Base-by-base conservation (phyloP, 2,888 invertebrate genomes). In the Parascotia fuliginaria region DNA sequence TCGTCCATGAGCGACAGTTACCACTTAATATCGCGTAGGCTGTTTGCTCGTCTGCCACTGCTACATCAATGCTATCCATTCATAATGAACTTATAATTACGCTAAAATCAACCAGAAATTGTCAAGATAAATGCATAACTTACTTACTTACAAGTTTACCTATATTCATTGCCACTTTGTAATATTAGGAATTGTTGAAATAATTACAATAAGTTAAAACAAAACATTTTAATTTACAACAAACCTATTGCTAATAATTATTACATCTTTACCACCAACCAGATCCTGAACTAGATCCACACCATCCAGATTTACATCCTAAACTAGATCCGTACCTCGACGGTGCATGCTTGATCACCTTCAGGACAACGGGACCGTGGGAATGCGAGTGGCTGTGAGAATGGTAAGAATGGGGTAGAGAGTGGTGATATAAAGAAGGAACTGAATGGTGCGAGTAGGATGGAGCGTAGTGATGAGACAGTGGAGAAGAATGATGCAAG, bases 211-310 rank as follows among this genome's bases (percentile, higher is more conserved):
- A n/a, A n/a, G n/a, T n/a, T n/a, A n/a, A n/a, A n/a, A n/a, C n/a
- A n/a, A n/a, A n/a, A n/a, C 0, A 27, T 1, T 29, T 11, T 6
- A 13, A 31, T 31, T 31, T 31, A 31, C 31, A 31, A 13, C 6
- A 9, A 0, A 15, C 36, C 22, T 47, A 22, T 36, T 13, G 1
- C 41, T 14, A 5, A 14, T 13, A 31, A 31, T 11, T 12, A 16
- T 12, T n/a, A 5, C 9, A 22, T 32, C 15, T 7, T 44, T 39
- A 59, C 61, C 63, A 67, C 67, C 67, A 67, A 11, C 62, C 65
- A 12, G 65, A 56, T 24, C 24, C 24, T 24, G 24, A 24, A 24
- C 24, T 24, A 24, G 24, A 24, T 24, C 24, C 24, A 24, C 24
- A 24, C 24, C n/a, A n/a, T n/a, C 24, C 24, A 24, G 24, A 24